Evolutionary conservation across 2,888 invertebrate genomes (phyloP), one percentile per base, ranked within the genome.

Genomic region (Blastobasis lacticolella): DNA sequence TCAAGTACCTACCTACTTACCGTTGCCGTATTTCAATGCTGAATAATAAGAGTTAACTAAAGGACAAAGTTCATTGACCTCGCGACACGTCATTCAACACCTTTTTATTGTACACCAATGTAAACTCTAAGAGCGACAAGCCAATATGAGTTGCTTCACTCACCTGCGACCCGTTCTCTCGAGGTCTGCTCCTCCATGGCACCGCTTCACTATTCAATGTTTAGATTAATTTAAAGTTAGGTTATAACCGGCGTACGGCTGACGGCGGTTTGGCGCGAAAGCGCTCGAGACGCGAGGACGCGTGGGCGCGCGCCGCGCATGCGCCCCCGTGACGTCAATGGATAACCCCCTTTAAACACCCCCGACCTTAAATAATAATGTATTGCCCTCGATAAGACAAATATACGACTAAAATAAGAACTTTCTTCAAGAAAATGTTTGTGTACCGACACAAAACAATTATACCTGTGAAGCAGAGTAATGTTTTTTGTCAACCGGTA

Each of bases 191-290:
- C 50, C 63, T 82, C 79, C 85, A 85, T 85, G 55, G 46, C 57
- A 54, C 54, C 48, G 45, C 45, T 41, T 46, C 45, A 48, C 60
- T 48, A 43, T 53, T 59, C 51, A 62, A 59, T 45, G 48, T 50
- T 49, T 49, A 58, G 54, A 51, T 56, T 49, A 49, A 49, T 38
- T 57, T 61, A 61, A 69, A 69, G 71, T 76, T 65, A 75, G 81
- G 81, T 82, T 83, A 78, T 71, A 67, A 71, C 71, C 63, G 77
- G 71, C 70, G 77, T 73, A 73, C 81, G 81, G 66, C 75, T 73
- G 65, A 63, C 61, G 63, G 64, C 67, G 77, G 74, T 82, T 86
- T 86, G 85, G 87, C 86, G 87, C 85, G 84, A 85, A 87, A 82
- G 68, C 66, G 55, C 64, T 59, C 56, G 54, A 61, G 66, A 60